Conservation (phyloP, 2,113 vertebrate genomes). For the Poecilia latipinna region DNA sequence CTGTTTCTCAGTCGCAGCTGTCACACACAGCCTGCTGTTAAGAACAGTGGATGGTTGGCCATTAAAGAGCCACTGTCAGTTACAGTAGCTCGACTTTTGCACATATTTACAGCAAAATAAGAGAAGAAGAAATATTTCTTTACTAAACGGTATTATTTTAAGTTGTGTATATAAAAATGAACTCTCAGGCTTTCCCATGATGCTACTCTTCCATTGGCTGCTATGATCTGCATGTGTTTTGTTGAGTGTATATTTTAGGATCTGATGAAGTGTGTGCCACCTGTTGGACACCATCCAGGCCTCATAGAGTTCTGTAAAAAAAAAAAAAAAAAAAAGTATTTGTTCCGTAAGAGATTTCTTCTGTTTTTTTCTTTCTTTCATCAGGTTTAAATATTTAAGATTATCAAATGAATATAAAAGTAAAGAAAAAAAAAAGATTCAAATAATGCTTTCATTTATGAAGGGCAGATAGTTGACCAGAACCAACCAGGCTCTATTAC, state of each 20-base stretch:
- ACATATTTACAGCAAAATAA: constrained; percentile 1
- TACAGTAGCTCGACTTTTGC: constrained; percentile 18
- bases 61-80: constrained; percentile 33
- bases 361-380: no score
- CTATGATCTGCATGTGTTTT: constrained; percentile 56
- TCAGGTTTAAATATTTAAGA: no score
- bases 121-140: not conserved
- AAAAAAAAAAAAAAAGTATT: no score
- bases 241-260: constrained; percentile 81
- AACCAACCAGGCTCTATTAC: no score
- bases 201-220: not conserved
- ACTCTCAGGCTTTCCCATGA: not conserved
- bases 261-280: constrained; percentile 67
- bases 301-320: constrained; percentile 22
- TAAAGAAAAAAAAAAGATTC: no score
- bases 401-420: no score
- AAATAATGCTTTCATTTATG: no score
- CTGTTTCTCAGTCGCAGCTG: constrained; percentile 55
- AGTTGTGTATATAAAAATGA: not conserved
- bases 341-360: no score
- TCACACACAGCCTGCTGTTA: constrained; percentile 39
- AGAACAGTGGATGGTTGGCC: constrained; percentile 13
- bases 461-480: no score
- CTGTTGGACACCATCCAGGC: constrained; percentile 80
- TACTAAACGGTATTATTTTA: not conserved